Percentiles rank a stretch among this genome's conserved stretches.
Conservation (phyloP, 2,888 invertebrate species). For the Eudasyphora cyanicolor region DNA sequence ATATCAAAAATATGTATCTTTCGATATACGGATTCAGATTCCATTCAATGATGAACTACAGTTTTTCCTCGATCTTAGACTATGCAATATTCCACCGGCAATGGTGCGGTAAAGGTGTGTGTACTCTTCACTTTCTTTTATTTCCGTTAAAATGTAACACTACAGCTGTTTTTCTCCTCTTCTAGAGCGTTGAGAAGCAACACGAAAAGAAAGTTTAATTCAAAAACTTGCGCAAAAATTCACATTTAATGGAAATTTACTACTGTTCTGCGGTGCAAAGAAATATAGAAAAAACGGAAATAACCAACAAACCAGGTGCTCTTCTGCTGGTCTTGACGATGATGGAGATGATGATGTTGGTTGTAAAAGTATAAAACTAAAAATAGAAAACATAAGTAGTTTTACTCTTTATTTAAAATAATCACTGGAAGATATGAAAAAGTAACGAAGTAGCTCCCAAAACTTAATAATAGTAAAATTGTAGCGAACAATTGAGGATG, state of each 20-base stretch:
- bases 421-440: no score
- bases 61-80: slow-evolving; percentile 42
- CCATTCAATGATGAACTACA: not conserved
- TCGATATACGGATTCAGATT: no score
- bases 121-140: slow-evolving; percentile 39
- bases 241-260: slow-evolving; percentile 78
- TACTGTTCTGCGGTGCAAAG: slow-evolving; percentile 68
- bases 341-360: not conserved
- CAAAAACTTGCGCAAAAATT: slow-evolving; percentile 77
- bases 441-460: no score
- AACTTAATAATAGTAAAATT: no score
- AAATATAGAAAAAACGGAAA: slow-evolving; percentile 20
- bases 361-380: slow-evolving; percentile 10
- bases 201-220: slow-evolving; percentile 74
- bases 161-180: slow-evolving; percentile 47
- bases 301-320: not conserved
- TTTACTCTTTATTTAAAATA: no score
- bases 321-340: not conserved
- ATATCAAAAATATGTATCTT: no score
- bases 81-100: slow-evolving; percentile 36
- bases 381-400: no score
- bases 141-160: slow-evolving; percentile 37
- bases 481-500: no score
- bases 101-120: slow-evolving; percentile 34
- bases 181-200: slow-evolving; percentile 2